Base-by-base conservation (phyloP, 2,888 invertebrate species). In the Cabera pusaria region DNA sequence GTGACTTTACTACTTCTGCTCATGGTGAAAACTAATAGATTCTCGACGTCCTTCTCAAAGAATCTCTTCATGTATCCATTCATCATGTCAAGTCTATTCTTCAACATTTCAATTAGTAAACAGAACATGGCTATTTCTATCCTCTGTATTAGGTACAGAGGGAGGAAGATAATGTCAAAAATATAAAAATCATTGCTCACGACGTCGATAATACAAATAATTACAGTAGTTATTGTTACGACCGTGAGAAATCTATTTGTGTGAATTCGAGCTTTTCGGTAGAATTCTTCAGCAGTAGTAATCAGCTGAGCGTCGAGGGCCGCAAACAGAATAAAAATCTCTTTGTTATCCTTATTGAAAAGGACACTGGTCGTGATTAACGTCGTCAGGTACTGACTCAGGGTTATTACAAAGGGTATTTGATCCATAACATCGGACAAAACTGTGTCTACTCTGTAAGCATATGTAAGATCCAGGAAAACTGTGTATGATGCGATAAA, bases 121-220 rank as follows among this genome's bases (percentile, higher is more conserved):
- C 68, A 73, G 44, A 81, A 72, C 1, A 58, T 25, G 2, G 65
- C 26, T 21, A 75, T 57, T 56, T 79, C 72, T 0, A 79, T 44
- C 36, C 73, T 62, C 44, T 77, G 74, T 23, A 64, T 46, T 21
- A 63, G 52, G 12, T 61, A 67, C 6, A 72, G 31, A 0, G 61
- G 59, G 1, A 68, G 23, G 4, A 14, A 14, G 14, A 14, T 14
- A 14, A 14, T 14, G 3, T 3, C 14, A n/a, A n/a, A n/a, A n/a
- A n/a, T n/a, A n/a, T n/a, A n/a, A n/a, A n/a, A n/a, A n/a, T n/a
- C n/a, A n/a, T n/a, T n/a, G n/a, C n/a, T n/a, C n/a, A n/a, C n/a
- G n/a, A n/a, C n/a, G n/a, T n/a, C n/a, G n/a, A n/a, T n/a, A n/a
- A n/a, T n/a, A n/a, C n/a, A n/a, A n/a, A n/a, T n/a, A n/a, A n/a